Conservation (phyloP, 1,140 invertebrate species). For the Homalodisca vitripennis region DNA sequence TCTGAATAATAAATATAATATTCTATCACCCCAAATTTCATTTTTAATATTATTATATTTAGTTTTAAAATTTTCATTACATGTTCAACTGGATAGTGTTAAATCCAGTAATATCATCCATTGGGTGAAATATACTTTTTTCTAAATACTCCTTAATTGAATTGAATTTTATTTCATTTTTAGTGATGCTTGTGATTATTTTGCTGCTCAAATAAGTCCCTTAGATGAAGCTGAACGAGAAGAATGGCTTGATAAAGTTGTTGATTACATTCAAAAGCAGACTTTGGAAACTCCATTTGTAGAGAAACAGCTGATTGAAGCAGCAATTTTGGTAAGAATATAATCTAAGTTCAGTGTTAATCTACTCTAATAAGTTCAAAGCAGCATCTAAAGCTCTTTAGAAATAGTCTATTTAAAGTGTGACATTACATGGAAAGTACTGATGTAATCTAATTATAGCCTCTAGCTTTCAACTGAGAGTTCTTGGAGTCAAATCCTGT, state of each 20-base stretch:
- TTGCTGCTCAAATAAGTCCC: conserved; percentile 56
- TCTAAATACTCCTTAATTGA: conserved; percentile 26
- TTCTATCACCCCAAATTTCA: not conserved
- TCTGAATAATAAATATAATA: not conserved
- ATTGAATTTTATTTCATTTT: conserved; percentile 45
- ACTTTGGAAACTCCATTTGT: conserved; percentile 67
- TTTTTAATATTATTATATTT: not conserved
- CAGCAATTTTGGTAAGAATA: conserved; percentile 21
- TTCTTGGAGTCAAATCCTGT: no score
- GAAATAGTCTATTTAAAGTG: no score
- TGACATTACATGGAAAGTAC: no score
- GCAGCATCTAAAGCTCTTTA: no score
- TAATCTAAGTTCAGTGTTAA: conserved; percentile 21
- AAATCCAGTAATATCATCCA: not conserved
- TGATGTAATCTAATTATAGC: no score
- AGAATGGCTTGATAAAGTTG: conserved; percentile 60
- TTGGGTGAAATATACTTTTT: conserved; percentile 9
- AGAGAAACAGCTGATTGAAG: conserved; percentile 54
- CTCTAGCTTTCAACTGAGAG: no score
- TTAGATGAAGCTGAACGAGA: conserved; percentile 54
- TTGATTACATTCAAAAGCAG: conserved; percentile 69
- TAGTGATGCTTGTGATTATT: conserved; percentile 61
- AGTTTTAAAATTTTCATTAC: not conserved
- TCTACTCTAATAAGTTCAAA: no score
- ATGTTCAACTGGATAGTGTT: not conserved